Conservation (phyloP, 2,113 vertebrate species). For the Mohoua ochrocephala region DNA sequence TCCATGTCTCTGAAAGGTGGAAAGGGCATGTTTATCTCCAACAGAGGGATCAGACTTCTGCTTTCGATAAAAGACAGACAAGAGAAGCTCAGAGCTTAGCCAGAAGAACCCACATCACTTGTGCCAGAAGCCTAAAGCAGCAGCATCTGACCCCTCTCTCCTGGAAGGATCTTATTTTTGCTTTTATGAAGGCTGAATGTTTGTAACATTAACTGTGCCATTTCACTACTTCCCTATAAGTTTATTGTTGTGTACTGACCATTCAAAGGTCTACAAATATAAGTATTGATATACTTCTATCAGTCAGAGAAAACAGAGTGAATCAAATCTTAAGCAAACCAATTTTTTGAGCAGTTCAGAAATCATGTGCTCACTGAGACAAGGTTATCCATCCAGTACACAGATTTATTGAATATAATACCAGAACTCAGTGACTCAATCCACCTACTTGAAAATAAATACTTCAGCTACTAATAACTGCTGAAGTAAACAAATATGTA, state of each 20-base stretch:
- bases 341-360: not conserved
- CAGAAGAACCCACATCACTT: not conserved
- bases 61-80: not conserved
- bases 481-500: not conserved
- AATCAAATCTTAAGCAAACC: not conserved
- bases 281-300: not conserved
- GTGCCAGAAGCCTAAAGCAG: not conserved
- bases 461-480: not conserved
- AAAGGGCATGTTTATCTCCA: not conserved
- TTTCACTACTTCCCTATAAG: not conserved
- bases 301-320: not conserved
- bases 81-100: not conserved
- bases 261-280: not conserved
- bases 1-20: not conserved
- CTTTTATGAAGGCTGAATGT: not conserved
- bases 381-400: not conserved
- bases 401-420: not conserved
- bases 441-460: not conserved
- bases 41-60: not conserved
- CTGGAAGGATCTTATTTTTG: not conserved
- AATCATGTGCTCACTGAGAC: accelerated
- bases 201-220: not conserved
- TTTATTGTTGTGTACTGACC: not conserved
- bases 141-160: not conserved
- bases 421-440: not conserved